Evolutionary conservation across 2,888 invertebrate species (phyloP).

Genomic region (Acrocera orbiculus): DNA sequence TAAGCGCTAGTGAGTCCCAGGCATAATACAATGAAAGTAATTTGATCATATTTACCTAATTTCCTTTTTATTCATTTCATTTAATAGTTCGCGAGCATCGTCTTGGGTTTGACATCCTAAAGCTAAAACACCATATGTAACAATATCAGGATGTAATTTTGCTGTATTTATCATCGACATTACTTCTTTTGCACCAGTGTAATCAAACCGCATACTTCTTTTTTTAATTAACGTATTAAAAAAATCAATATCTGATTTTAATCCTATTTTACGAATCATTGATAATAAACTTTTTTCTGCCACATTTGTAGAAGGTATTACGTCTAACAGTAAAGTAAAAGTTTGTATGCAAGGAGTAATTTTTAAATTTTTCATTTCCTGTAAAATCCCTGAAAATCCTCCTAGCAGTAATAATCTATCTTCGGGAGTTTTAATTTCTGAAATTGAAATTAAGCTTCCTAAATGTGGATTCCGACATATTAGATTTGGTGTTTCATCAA

Average conservation of each 20-base stretch:
- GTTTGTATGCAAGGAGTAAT: constrained; percentile 62
- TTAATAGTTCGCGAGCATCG: constrained; percentile 45
- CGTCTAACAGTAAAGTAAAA: constrained; percentile 55
- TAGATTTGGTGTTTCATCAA: constrained; percentile 42
- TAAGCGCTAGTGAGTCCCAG: too few relatives aligned
- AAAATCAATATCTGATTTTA: constrained; percentile 62
- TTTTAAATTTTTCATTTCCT: constrained; percentile 48
- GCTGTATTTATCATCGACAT: constrained; percentile 37
- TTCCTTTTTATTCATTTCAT: constrained; percentile 48
- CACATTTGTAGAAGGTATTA: constrained; percentile 44
- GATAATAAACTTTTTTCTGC: constrained; percentile 52
- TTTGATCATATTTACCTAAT: constrained; percentile 35
- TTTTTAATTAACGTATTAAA: constrained; percentile 75
- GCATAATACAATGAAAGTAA: too few relatives aligned
- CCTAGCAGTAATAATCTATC: constrained; percentile 64
- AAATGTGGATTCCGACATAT: constrained; percentile 41
- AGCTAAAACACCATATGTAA: constrained; percentile 76
- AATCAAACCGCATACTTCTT: constrained; percentile 50
- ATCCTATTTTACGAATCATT: constrained; percentile 38
- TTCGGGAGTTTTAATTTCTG: constrained; percentile 39
- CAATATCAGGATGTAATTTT: constrained; percentile 46
- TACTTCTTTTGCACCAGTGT: constrained; percentile 48
- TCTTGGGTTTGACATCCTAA: constrained; percentile 50
- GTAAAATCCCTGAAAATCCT: constrained; percentile 56
- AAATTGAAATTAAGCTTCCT: constrained; percentile 40